Percentiles rank a stretch among this genome's conserved stretches.
Conservation (phyloP, 2,113 vertebrate species). For the Channa argus region DNA sequence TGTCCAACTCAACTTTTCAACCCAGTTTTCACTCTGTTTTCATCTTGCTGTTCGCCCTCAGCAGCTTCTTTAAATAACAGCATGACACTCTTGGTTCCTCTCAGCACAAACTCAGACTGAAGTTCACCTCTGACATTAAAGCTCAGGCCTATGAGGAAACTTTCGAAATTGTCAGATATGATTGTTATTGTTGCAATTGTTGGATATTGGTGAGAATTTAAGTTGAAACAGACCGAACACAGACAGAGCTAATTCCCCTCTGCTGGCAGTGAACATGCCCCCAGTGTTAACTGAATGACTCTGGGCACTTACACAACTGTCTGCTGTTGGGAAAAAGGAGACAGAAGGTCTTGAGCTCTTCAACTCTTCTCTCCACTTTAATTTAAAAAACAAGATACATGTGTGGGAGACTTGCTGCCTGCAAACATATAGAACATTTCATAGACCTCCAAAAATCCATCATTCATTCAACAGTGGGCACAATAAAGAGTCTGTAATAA, state of each 20-base stretch:
- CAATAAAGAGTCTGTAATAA: neutral
- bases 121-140: no score
- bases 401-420: neutral
- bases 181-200: neutral
- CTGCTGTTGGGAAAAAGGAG: neutral
- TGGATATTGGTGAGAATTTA: neutral
- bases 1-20: neutral
- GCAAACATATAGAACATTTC: neutral
- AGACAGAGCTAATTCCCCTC: neutral
- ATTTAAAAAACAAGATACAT: constrained; percentile 1
- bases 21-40: no score
- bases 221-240: neutral
- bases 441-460: neutral
- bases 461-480: neutral
- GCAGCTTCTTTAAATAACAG: neutral
- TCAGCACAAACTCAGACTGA: constrained; percentile 3
- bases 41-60: neutral
- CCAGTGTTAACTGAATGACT: neutral
- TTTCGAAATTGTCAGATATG: no score
- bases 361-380: neutral
- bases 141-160: no score
- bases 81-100: neutral
- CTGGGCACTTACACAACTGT: neutral
- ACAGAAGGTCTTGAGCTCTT: neutral
- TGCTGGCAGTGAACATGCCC: neutral